phyloP scores from a whole-genome alignment of 2,113 vertebrate genomes.

The Buteo buteo region DNA sequence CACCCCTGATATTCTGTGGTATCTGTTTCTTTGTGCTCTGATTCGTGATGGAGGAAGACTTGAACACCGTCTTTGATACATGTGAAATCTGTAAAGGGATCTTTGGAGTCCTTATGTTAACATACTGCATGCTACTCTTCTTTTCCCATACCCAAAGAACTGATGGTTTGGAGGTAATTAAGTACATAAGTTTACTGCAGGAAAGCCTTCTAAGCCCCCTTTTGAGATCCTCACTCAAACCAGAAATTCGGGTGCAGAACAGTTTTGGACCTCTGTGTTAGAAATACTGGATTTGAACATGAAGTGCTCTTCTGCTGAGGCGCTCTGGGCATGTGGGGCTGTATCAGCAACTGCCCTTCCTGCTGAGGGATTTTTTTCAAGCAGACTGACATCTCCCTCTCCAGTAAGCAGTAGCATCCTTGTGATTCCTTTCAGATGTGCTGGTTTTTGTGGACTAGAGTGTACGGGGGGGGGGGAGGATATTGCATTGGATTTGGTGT shows the following conservation, averaged over 20 bases:
- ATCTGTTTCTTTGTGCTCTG: background rate
- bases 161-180: background rate
- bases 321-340: background rate
- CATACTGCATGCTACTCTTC: background rate
- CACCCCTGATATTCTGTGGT: background rate
- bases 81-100: background rate
- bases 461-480: background rate
- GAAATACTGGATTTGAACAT: background rate
- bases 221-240: background rate
- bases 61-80: background rate
- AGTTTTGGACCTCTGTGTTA: background rate
- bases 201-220: background rate
- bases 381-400: background rate
- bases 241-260: rapidly evolving
- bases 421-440: background rate
- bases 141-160: background rate
- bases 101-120: background rate
- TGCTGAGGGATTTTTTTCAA: background rate
- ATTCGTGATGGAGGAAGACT: background rate
- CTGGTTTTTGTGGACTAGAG: background rate
- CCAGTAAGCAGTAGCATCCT: background rate
- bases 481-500: background rate
- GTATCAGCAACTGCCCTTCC: background rate
- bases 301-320: background rate
- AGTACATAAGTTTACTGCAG: background rate